A percentile compares a stretch with the other conserved stretches of the same genome.
Evolutionary conservation across 2,113 vertebrate species (phyloP).

Genomic region (Microtus pennsylvanicus): DNA sequence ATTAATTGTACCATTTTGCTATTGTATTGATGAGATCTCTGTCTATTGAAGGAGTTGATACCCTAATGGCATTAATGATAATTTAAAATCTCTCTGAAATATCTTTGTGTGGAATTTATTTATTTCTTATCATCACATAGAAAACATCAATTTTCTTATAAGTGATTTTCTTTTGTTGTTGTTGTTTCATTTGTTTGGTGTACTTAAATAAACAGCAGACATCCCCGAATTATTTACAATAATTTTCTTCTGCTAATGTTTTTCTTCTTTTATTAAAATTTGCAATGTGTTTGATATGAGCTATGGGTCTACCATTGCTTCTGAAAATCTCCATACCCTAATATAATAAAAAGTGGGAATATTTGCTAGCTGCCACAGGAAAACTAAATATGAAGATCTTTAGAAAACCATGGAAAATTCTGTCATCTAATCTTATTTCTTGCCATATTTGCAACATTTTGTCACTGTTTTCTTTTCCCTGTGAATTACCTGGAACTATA

Average conservation of each 20-base stretch:
- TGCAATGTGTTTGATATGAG: background rate
- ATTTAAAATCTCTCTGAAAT: background rate
- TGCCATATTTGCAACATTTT: background rate
- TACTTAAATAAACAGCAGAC: background rate
- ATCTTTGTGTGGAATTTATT: slow-evolving; percentile 17
- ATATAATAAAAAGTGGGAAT: background rate
- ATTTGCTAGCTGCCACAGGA: background rate
- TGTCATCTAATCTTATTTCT: background rate
- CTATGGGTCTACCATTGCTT: background rate
- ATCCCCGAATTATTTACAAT: background rate
- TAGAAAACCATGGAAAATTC: background rate
- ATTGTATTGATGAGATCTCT: background rate
- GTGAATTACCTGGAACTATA: background rate
- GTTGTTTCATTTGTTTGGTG: background rate
- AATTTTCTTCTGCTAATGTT: background rate
- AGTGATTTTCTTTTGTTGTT: background rate
- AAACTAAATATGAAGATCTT: background rate
- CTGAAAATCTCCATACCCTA: background rate
- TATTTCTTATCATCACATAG: background rate
- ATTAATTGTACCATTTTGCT: background rate
- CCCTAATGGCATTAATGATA: background rate
- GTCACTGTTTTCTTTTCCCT: background rate
- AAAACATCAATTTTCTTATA: background rate
- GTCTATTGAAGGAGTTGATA: background rate
- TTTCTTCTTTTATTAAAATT: background rate